A percentile compares a stretch with the other conserved stretches of the same genome.
These are phyloP conservation scores for Drosophila vallismaia DNA, from an alignment of 2,888 invertebrate species.

Conservation along the genomic window DNA sequence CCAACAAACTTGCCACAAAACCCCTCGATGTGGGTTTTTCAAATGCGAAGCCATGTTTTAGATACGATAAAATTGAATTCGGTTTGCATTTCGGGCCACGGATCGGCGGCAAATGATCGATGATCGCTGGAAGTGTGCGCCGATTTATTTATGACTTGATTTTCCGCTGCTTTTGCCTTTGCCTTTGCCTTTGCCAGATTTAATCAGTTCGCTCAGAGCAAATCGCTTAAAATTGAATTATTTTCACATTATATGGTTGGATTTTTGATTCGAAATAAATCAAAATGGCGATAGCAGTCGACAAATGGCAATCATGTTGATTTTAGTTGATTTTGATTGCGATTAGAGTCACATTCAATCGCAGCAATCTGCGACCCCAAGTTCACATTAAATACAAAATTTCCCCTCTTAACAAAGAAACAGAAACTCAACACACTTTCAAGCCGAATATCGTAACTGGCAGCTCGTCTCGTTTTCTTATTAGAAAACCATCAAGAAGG, in stretches of 20 bases:
- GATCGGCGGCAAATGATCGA: constrained; percentile 69
- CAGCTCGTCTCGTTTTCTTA: constrained; percentile 16
- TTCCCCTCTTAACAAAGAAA: not conserved
- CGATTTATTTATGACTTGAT: constrained; percentile 78
- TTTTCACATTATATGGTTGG: constrained; percentile 45
- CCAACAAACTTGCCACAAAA: constrained; percentile 28
- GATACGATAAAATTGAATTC: constrained; percentile 75
- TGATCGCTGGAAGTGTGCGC: constrained; percentile 78
- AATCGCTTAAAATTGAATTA: constrained; percentile 50
- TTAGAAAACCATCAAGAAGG: constrained; percentile 17
- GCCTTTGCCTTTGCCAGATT: constrained; percentile 51
- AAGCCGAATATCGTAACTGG: constrained; percentile 16
- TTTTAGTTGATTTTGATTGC: constrained; percentile 26
- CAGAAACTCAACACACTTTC: constrained; percentile 12
- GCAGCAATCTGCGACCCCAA: no score
- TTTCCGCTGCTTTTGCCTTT: constrained; percentile 21
- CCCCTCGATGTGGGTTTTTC: constrained; percentile 69
- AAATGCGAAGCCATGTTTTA: constrained; percentile 74
- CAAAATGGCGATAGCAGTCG: constrained; percentile 45
- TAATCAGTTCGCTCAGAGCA: constrained; percentile 63
- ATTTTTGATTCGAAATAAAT: constrained; percentile 49
- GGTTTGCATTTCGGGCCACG: constrained; percentile 41
- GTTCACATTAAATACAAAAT: not conserved
- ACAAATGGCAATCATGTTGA: constrained; percentile 51
- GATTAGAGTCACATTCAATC: constrained; percentile 9